Base-by-base conservation (phyloP, 2,888 invertebrate species). In the Biston stratarius region DNA sequence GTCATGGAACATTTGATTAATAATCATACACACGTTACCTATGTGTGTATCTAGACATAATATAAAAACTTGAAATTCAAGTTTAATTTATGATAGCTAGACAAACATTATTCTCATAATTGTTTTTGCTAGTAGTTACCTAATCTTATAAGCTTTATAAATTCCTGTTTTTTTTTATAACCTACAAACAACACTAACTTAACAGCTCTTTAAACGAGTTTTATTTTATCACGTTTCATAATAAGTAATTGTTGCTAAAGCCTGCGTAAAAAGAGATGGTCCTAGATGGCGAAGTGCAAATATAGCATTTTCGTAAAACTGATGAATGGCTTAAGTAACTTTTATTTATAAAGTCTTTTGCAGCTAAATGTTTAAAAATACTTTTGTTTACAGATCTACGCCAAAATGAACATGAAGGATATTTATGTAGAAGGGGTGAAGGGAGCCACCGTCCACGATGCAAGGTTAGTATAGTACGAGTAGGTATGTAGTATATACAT, bases 391-490 rank as follows among this genome's bases (percentile, higher is more conserved):
- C 83, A 95, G 84, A 87, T 90, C 15, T 60, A 71, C 38, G 95
- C 89, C 0, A 94, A 91, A 77, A 80, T 95, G 75, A 74, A 84
- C 12, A 80, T 95, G 70, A 94, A 88, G 74, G 92, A 96, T 75
- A 90, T 95, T 0, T 89, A 90, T 66, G 91, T 95, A 0, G 88
- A 91, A 73, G 96, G 96, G 5, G 75, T 96, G 38, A 91, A 94
- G 63, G 85, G 87, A 38, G 86, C 94, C 6, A 91, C 86, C 34
- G 94, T 96, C 56, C 90, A 94, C 52, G 95, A 95, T 71, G 95
- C 95, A 42, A 94, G 95, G 88, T 95, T 34, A n/a, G 51, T 48
- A 33, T 33, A 48, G 24, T 11, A 24, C 6, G 11, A 48, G n/a
- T n/a, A n/a, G n/a, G n/a, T 24, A 6, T 24, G 11, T 11, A 11